These are phyloP conservation scores for Ciona savignyi DNA, from an alignment of 23 tunicate genomes.

Conservation along the genomic window DNA sequence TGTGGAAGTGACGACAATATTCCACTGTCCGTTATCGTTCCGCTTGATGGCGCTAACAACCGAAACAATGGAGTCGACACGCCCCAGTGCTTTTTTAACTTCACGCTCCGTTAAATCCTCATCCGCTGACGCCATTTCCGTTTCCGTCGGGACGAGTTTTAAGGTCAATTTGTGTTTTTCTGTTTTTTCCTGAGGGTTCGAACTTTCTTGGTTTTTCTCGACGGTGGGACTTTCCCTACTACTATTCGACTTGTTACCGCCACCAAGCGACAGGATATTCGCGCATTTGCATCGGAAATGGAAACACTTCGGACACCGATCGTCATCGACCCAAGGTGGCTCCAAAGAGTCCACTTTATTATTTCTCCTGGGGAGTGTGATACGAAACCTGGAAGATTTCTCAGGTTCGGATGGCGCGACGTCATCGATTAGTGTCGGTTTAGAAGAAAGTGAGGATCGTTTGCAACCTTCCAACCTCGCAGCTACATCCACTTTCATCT, in stretches of 20 bases:
- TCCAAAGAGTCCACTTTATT: neutral
- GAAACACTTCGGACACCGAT: neutral
- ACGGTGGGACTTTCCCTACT: neutral
- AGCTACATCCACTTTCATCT: neutral
- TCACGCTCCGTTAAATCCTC: slow-evolving; percentile 35
- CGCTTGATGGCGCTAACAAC: slow-evolving; percentile 13
- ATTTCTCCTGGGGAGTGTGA: neutral
- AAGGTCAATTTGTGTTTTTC: slow-evolving; percentile 3
- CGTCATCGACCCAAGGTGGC: neutral
- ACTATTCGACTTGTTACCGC: neutral
- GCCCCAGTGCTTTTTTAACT: slow-evolving; percentile 39
- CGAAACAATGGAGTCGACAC: slow-evolving; percentile 21
- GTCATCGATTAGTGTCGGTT: no score
- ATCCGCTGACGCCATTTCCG: neutral
- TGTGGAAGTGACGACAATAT: slow-evolving; percentile 22
- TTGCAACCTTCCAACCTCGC: no score
- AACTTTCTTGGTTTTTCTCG: neutral
- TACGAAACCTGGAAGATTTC: neutral
- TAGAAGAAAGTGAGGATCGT: no score
- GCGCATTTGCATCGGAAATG: neutral
- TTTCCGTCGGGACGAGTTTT: neutral
- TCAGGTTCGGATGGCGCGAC: no score
- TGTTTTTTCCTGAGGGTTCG: neutral
- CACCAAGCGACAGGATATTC: no score
- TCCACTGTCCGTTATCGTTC: slow-evolving; percentile 17